A percentile compares a stretch with the other conserved stretches of the same genome.
Conservation (phyloP, 2,113 vertebrate genomes). For the Atlantisia rogersi region DNA sequence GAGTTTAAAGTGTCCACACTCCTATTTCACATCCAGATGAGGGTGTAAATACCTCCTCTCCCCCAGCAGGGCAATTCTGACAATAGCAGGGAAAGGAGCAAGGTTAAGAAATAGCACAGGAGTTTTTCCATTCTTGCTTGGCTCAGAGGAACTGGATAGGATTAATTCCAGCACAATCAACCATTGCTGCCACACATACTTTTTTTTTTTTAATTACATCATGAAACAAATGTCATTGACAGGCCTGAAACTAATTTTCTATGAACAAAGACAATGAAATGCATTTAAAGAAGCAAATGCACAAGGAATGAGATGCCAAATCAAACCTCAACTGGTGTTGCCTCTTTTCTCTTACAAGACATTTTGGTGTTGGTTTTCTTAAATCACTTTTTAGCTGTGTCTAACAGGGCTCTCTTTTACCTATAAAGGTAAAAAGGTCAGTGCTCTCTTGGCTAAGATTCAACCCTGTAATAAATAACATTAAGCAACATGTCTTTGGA, state of each 20-base stretch:
- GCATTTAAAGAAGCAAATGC: background rate
- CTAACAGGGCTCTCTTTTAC: background rate
- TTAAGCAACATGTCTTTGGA: background rate
- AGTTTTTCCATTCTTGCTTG: background rate
- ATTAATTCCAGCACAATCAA: background rate
- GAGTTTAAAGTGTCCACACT: background rate
- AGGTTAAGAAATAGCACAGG: background rate
- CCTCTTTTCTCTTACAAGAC: background rate
- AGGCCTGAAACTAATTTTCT: background rate
- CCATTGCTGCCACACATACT: background rate
- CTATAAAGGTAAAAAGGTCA: background rate
- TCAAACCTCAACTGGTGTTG: background rate
- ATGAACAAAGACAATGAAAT: background rate
- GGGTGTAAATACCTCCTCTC: background rate
- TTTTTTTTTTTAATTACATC: background rate
- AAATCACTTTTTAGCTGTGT: background rate
- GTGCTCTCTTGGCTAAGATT: background rate
- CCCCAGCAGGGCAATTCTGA: background rate
- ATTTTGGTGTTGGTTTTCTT: background rate
- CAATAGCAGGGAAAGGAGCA: background rate
- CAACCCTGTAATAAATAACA: background rate
- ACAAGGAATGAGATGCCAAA: background rate
- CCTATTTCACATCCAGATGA: background rate
- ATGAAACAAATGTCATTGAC: background rate
- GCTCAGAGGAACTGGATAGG: background rate